Evolutionary conservation across 2,113 vertebrate genomes (phyloP).

Genomic region (Formicarius rufipectus): DNA sequence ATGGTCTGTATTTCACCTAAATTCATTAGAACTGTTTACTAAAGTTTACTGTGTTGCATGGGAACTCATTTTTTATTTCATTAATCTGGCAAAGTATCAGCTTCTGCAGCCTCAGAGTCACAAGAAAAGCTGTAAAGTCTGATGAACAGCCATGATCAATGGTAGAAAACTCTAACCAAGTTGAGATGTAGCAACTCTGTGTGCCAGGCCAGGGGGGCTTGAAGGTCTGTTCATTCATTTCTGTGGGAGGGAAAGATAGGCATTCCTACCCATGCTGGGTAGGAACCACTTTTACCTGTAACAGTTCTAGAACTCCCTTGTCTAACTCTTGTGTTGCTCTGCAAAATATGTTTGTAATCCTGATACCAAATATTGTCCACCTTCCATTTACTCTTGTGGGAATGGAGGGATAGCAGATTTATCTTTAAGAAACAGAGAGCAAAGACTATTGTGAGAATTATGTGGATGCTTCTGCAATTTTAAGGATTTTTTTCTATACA

Average conservation of each 20-base stretch:
- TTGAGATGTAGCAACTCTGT: background rate
- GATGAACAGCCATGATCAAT: background rate
- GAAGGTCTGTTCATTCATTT: background rate
- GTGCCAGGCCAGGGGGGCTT: background rate
- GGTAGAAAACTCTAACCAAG: background rate
- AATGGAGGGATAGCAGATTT: background rate
- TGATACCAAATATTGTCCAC: background rate
- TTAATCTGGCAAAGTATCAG: background rate
- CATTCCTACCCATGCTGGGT: background rate
- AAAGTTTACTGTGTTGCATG: background rate
- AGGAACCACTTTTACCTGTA: background rate
- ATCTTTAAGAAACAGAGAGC: background rate
- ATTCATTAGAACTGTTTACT: background rate
- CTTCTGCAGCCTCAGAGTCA: background rate
- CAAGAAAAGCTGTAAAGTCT: background rate
- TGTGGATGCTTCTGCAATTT: background rate
- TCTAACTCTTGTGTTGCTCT: background rate
- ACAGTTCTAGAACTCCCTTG: background rate
- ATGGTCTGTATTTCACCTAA: background rate
- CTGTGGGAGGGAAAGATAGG: background rate
- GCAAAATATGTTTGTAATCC: background rate
- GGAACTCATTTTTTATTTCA: background rate
- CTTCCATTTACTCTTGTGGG: background rate
- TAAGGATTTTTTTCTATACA: background rate
- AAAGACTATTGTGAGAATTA: background rate